Evolutionary conservation across 2,113 vertebrate species (phyloP).

Genomic region (Odontophorus gujanensis): DNA sequence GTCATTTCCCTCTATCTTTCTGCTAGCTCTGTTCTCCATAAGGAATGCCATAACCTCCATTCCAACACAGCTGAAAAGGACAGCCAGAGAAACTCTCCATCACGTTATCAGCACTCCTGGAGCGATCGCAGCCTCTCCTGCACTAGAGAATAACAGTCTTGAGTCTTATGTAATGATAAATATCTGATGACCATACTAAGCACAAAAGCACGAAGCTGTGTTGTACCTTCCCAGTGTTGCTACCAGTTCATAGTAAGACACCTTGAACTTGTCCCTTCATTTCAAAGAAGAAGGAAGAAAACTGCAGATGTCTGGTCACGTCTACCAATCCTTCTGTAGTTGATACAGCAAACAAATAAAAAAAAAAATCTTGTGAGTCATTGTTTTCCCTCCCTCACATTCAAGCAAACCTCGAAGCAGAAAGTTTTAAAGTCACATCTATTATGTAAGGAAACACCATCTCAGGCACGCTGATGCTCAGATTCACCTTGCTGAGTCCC

Average conservation of each 20-base stretch:
- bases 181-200: background rate
- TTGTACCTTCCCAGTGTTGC: background rate
- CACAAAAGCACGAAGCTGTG: background rate
- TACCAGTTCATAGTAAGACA: background rate
- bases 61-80: background rate
- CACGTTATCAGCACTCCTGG: background rate
- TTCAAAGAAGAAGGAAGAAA: background rate
- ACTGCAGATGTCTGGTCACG: accelerated
- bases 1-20: background rate
- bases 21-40: background rate
- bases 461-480: background rate
- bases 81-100: background rate
- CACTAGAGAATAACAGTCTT: background rate
- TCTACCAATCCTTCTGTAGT: background rate
- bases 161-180: background rate
- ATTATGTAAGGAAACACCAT: background rate
- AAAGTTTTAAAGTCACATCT: background rate
- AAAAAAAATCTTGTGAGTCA: background rate
- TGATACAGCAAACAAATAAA: background rate
- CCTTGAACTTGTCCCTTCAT: background rate
- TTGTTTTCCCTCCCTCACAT: background rate
- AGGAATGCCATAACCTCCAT: background rate
- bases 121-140: background rate
- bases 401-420: background rate
- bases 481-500: background rate